phyloP scores from a whole-genome alignment of 1,140 invertebrate species.

The Berghia stephanieae region DNA sequence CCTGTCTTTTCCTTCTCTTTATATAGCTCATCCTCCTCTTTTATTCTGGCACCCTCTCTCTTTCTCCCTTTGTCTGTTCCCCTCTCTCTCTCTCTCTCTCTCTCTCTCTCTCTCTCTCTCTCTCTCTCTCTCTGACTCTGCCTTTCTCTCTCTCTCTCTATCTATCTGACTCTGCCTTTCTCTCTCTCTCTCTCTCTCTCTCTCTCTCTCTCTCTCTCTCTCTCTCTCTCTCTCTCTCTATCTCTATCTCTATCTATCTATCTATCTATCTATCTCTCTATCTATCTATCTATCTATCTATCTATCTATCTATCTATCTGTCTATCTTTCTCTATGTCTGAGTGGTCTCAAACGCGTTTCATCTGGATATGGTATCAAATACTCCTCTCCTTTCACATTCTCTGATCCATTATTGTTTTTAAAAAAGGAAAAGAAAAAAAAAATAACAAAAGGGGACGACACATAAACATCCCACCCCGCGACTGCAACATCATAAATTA shows the following conservation, averaged over 20 bases:
- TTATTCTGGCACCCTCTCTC: not conserved
- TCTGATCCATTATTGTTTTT: no score
- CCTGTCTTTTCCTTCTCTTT: not conserved
- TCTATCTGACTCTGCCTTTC: constrained; percentile 23
- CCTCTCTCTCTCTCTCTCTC: constrained; percentile 12
- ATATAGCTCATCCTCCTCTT: not conserved
- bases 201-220: constrained; percentile 32
- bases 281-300: no score
- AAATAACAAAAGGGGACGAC: no score
- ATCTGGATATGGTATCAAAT: no score
- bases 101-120: constrained; percentile 5
- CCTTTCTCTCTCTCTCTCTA: constrained; percentile 30
- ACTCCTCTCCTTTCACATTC: no score
- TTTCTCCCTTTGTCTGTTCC: not conserved
- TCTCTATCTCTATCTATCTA: constrained; percentile 5
- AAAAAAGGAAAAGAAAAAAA: no score
- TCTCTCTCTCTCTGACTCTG: constrained; percentile 28
- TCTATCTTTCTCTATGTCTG: no score
- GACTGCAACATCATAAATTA: no score
- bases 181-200: constrained; percentile 28
- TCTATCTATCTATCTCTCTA: no score
- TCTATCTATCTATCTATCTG: no score
- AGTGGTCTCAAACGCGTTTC: no score
- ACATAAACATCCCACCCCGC: no score
- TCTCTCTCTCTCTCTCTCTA: constrained; percentile 30